phyloP scores from a whole-genome alignment of 2,113 vertebrate species.

The Empidonax traillii region DNA sequence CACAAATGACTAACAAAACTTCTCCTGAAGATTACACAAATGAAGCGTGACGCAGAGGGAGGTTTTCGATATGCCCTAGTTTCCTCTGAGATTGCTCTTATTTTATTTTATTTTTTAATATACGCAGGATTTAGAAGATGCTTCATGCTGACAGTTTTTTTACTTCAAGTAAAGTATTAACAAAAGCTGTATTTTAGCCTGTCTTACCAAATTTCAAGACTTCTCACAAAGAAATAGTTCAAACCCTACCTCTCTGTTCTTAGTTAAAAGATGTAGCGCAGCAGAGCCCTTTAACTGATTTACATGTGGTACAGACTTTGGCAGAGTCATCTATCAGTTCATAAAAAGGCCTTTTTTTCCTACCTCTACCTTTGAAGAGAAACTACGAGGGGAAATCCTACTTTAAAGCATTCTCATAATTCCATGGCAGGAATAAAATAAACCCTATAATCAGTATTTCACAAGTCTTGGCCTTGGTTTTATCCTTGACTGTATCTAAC shows the following conservation, averaged over 20 bases:
- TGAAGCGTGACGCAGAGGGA: background rate
- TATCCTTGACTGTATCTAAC: conserved; percentile 41
- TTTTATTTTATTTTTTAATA: conserved; percentile 50
- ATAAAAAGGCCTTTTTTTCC: background rate
- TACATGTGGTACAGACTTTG: background rate
- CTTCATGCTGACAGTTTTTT: conserved; percentile 4
- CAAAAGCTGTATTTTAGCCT: background rate
- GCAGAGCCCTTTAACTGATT: background rate
- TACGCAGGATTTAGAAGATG: background rate
- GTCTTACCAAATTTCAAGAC: background rate
- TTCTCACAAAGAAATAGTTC: background rate
- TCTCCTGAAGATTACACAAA: background rate
- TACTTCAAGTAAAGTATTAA: background rate
- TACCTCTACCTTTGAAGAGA: background rate
- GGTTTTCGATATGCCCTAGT: background rate
- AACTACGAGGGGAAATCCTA: background rate
- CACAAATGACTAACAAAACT: background rate
- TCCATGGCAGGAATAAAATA: background rate
- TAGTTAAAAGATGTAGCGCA: background rate
- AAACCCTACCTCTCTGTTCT: conserved; percentile 1
- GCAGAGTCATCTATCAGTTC: background rate
- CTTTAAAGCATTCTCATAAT: background rate
- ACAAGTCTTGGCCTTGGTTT: conserved; percentile 19
- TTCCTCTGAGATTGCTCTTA: background rate
- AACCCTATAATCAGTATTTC: conserved; percentile 27